Base-by-base conservation (phyloP, 92 coral and sea anemone genomes). In the Porites evermanni region DNA sequence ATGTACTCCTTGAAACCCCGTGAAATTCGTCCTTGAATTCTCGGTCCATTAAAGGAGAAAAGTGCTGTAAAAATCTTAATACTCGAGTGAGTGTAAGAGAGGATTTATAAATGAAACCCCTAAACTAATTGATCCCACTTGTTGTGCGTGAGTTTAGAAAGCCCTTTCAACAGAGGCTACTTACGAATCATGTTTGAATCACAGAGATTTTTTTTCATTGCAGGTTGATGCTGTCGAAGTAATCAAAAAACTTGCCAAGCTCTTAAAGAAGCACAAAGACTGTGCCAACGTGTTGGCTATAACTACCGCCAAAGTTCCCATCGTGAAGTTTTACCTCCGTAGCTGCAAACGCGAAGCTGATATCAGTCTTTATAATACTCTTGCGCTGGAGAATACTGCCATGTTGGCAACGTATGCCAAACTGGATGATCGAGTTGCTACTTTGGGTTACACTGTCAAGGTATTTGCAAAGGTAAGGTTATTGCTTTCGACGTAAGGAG, bases 231-330 rank as follows among this genome's bases (percentile, higher is more conserved):
- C 90, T 54, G 93, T 93, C 52, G 82, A 56, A 1, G 77, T 91
- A 32, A 96, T 96, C 69, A 74, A 53, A 17, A 74, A 82, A 8
- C 91, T 96, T 16, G 89, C 94, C 51, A 88, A 78, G 90, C 93
- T 88, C 29, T 91, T 97, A 10, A 95, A 86, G 84, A 91, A 92
- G 71, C 91, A 93, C 66, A 86, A 81, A 8, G 98, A 97, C 68
- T 93, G 93, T 67, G 26, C 56, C 17, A 81, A 87, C 56, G 98
- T 97, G 53, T 50, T 97, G 21, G 96, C 99, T 59, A 95, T 95
- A 76, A 97, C 99, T 14, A 94, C 98, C 26, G 99, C 99, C 24
- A 97, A 97, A 90, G 98, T 97, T n/a, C 99, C 99, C 38, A 97
- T 97, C 70, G 99, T 97, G 53, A 97, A 97, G 91, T 95, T 95